These are phyloP conservation scores for Syndactyla subalaris DNA, from an alignment of 2,797 vertebrate genomes.

Conservation along the genomic window DNA sequence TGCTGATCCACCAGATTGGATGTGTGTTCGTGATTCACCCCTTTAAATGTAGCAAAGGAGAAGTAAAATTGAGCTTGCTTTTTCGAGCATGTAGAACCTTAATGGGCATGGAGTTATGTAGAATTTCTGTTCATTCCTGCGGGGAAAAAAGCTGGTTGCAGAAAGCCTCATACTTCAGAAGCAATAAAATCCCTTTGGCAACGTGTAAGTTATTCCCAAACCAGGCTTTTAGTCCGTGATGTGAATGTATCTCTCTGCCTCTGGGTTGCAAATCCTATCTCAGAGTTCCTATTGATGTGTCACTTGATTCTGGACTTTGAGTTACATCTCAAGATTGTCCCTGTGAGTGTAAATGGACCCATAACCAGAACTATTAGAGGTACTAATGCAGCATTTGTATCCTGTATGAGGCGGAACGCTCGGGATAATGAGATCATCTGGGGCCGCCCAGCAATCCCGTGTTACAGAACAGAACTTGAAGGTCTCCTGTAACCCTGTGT, in stretches of 20 bases:
- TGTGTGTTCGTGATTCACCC: background rate
- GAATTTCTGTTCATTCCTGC: background rate
- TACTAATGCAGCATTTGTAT: background rate
- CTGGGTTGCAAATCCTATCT: background rate
- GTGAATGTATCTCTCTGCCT: background rate
- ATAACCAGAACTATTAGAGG: background rate
- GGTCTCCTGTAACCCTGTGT: accelerated
- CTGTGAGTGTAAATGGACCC: background rate
- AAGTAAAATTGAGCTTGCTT: background rate
- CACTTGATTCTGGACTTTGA: background rate
- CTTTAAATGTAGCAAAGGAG: background rate
- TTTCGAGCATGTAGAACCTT: background rate
- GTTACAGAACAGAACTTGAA: background rate
- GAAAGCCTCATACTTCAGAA: slow-evolving; percentile 4
- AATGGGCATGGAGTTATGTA: background rate
- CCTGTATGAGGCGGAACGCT: background rate
- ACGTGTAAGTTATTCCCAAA: background rate
- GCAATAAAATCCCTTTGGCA: background rate
- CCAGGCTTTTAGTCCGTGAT: background rate
- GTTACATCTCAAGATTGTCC: background rate
- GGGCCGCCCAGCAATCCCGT: background rate
- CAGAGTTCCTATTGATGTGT: background rate
- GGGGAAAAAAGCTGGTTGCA: background rate
- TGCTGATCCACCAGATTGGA: background rate
- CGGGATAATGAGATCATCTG: background rate